Base-by-base conservation (phyloP, 2,113 vertebrate genomes). In the Neogobius melanostomus region DNA sequence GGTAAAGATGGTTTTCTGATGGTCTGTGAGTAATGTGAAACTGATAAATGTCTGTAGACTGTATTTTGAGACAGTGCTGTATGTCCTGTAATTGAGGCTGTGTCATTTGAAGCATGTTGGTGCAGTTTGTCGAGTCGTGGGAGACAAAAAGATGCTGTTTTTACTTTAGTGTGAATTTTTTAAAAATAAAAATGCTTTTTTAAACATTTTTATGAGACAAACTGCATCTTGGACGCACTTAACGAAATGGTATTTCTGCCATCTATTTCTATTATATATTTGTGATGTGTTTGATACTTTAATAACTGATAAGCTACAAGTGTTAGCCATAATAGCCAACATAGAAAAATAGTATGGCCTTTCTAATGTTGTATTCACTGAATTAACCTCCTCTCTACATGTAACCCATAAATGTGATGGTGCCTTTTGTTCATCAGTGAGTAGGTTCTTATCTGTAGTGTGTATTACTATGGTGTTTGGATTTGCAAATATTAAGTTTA, bases 331-430 rank as follows among this genome's bases (percentile, higher is more conserved):
- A 51, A 65, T n/a, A n/a, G 42, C 72, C 15, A 44, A 44, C 14
- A 5, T 56, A 56, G 7, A 44, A 61, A 45, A 14, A n/a, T 45
- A 36, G 2, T 44, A 12, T 44, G 57, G 6, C 45, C 48, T 68
- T 21, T 68, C 36, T 45, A 47, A 14, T 59, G 59, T 42, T 68
- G 46, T 57, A 49, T 14, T 43, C 60, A 72, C 68, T 72, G 53
- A 77, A 15, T 76, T 71, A 77, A 78, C 48, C 44, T 15, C 67
- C 69, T 28, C 63, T 82, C 16, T 59, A 7, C 64, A 64, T 82
- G 71, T 80, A 79, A 73, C 61, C 42, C 43, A 70, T 12, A 53
- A 66, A 79, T 75, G 21, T 74, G 67, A 56, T 52, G 53, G 42
- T 67, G 45, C 64, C 3, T 6, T 53, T 8, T 53, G 75, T 68